Conservation (phyloP, 1,140 invertebrate genomes). For the Triops cancriformis region DNA sequence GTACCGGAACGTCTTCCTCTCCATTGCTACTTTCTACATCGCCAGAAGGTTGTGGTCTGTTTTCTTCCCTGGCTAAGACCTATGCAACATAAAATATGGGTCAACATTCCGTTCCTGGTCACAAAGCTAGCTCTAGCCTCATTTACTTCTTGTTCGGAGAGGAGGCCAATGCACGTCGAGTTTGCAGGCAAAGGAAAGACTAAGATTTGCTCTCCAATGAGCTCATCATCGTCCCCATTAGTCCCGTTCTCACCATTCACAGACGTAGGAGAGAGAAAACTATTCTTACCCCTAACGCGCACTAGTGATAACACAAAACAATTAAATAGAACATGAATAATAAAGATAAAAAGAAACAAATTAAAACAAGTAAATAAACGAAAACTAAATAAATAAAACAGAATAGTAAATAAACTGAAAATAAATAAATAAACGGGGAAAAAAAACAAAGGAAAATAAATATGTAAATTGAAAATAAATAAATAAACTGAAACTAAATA, state of each 20-base stretch:
- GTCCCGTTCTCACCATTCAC: background rate
- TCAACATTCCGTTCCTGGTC: background rate
- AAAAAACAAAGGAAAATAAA: no score
- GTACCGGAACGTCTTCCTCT: conserved; percentile 31
- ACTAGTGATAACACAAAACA: background rate
- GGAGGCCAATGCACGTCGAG: background rate
- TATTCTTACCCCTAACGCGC: background rate
- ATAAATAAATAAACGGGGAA: no score
- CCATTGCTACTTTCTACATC: conserved; percentile 31
- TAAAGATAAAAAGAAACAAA: no score
- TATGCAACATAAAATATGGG: background rate
- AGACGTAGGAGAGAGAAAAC: background rate
- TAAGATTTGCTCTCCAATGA: background rate
- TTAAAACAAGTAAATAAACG: no score
- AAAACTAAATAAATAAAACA: no score
- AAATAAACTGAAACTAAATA: no score
- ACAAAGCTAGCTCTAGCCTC: background rate
- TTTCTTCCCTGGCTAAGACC: background rate
- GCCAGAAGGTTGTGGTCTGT: background rate
- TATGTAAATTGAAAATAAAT: no score
- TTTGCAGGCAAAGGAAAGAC: background rate
- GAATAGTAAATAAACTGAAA: no score
- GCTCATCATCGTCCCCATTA: background rate
- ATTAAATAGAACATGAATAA: background rate
- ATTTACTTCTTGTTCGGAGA: background rate